These are phyloP conservation scores for Megaceryle torquata DNA, from an alignment of 2,113 vertebrate species.

Conservation along the genomic window DNA sequence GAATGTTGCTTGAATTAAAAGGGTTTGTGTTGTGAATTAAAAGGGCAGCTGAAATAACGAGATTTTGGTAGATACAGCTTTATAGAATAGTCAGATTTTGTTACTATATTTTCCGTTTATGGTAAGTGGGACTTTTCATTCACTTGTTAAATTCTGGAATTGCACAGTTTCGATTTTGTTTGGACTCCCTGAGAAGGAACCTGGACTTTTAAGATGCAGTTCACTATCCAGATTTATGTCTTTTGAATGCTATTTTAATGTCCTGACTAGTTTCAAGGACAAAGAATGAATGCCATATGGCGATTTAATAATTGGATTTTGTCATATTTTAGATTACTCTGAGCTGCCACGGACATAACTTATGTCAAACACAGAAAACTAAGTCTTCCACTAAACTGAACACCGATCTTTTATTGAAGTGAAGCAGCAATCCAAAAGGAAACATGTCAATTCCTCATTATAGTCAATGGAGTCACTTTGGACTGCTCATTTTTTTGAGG, in stretches of 20 bases:
- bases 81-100: neutral
- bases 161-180: neutral
- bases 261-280: neutral
- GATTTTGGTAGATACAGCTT: neutral
- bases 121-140: neutral
- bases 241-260: neutral
- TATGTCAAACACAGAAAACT: neutral
- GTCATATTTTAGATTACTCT: neutral
- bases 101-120: neutral
- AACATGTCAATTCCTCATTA: neutral
- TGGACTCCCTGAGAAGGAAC: neutral
- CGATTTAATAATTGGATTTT: neutral
- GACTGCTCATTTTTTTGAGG: neutral
- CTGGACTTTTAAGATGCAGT: neutral
- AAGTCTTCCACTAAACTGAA: neutral
- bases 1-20: conserved; percentile 8
- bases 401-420: neutral
- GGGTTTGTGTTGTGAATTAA: neutral
- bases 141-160: neutral
- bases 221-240: neutral
- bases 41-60: neutral
- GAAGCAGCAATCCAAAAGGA: neutral
- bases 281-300: neutral
- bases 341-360: neutral
- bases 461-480: neutral